Evolutionary conservation across 2,888 invertebrate species (phyloP).

Genomic region (Sycophila texana): DNA sequence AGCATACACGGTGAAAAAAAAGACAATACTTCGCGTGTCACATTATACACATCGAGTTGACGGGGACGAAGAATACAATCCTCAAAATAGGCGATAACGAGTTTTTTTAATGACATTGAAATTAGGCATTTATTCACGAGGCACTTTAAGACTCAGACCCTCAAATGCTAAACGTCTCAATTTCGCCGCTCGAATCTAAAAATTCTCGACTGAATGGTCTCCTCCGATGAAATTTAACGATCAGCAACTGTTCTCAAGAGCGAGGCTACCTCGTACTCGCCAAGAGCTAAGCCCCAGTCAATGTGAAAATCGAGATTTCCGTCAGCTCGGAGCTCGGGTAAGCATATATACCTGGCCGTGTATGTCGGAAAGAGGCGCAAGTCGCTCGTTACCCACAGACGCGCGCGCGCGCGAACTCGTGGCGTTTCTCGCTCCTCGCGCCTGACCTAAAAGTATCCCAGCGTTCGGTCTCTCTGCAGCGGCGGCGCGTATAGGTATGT

Average conservation of each 20-base stretch:
- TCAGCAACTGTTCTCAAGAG: background rate
- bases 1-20: too few relatives aligned
- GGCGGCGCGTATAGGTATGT: conserved; percentile 27
- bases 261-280: too few relatives aligned
- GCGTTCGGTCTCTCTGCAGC: conserved; percentile 11
- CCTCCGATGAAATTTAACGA: background rate
- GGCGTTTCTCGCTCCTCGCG: conserved; percentile 2
- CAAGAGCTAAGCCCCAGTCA: too few relatives aligned
- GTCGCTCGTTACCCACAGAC: background rate
- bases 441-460: conserved; percentile 45
- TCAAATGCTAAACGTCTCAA: conserved; percentile 32
- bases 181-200: conserved; percentile 17
- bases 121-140: conserved; percentile 41
- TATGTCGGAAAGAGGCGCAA: background rate
- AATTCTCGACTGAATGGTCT: conserved; percentile 20
- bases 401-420: background rate
- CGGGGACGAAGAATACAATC: conserved; percentile 36
- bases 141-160: conserved; percentile 20
- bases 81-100: conserved; percentile 51
- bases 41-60: conserved; percentile 1
- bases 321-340: background rate
- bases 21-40: background rate
- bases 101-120: conserved; percentile 41
- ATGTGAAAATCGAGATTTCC: background rate
- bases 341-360: background rate